These are phyloP conservation scores for Lepidocyrtoides sp. DNA, from an alignment of 2,888 invertebrate genomes.

Conservation along the genomic window DNA sequence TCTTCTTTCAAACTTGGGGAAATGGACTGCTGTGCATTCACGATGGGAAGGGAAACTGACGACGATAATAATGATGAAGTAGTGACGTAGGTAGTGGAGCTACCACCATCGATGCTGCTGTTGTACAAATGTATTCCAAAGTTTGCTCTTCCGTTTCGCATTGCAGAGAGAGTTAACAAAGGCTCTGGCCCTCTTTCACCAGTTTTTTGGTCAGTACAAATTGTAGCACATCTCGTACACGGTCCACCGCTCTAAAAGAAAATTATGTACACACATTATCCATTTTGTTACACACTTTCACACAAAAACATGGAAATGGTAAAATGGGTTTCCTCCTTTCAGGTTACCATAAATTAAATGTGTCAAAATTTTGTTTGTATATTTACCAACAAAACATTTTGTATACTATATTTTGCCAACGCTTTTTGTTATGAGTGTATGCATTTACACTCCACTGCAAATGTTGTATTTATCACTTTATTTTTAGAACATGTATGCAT, in stretches of 20 bases:
- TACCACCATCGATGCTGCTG: neutral
- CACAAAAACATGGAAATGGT: constrained; percentile 12
- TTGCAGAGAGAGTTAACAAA: constrained; percentile 91
- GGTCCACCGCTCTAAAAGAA: constrained; percentile 90
- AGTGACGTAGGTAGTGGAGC: neutral
- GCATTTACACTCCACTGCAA: neutral
- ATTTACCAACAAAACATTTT: no score
- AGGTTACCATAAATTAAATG: constrained; percentile 40
- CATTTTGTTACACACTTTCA: constrained; percentile 23
- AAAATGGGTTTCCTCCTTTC: constrained; percentile 38
- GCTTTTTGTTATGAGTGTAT: no score
- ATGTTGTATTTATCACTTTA: no score
- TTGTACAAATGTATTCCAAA: constrained; percentile 92
- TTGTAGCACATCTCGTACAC: constrained; percentile 98
- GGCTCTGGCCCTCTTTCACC: constrained; percentile 91
- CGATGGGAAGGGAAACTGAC: constrained; percentile 45
- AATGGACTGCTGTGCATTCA: constrained; percentile 66
- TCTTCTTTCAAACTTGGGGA: constrained; percentile 67
- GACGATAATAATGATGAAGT: constrained; percentile 63
- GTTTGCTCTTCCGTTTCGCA: constrained; percentile 91
- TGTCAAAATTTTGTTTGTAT: constrained; percentile 18
- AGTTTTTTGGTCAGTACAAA: constrained; percentile 96
- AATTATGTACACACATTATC: constrained; percentile 25
- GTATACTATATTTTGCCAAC: no score
- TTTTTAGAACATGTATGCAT: neutral